Conservation (phyloP, 2,888 invertebrate genomes). For the Chymomyza procnemis region DNA sequence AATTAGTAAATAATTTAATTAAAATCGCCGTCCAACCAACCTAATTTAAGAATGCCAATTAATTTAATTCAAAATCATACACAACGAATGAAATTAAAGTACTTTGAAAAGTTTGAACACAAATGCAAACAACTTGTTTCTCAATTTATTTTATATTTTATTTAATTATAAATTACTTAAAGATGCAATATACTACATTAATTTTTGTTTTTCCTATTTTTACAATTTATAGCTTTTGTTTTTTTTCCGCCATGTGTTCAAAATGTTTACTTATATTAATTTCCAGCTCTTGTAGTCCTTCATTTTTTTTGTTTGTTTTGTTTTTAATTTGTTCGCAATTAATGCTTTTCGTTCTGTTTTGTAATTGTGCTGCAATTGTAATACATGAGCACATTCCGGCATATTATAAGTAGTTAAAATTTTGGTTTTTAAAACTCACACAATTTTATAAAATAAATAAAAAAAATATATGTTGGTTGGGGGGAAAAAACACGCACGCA, state of each 20-base stretch:
- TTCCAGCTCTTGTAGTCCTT: slow-evolving; percentile 41
- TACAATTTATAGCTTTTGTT: slow-evolving; percentile 37
- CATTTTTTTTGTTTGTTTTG: too few species aligned
- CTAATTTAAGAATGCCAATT: too few species aligned
- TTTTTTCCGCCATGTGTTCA: slow-evolving; percentile 48
- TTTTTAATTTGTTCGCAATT: slow-evolving; percentile 53
- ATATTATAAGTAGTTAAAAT: neutral
- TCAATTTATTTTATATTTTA: slow-evolving; percentile 71
- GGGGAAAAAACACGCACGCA: slow-evolving; percentile 57
- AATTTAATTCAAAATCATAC: too few species aligned
- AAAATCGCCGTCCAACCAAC: too few species aligned
- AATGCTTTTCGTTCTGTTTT: slow-evolving; percentile 29
- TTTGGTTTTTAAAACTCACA: neutral
- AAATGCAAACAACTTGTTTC: slow-evolving; percentile 13
- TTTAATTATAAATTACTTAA: slow-evolving; percentile 79
- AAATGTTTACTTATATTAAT: slow-evolving; percentile 54
- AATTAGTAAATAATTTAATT: too few species aligned
- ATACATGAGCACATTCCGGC: slow-evolving; percentile 37
- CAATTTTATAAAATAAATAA: slow-evolving; percentile 8
- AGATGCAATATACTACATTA: slow-evolving; percentile 75
- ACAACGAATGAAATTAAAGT: too few species aligned
- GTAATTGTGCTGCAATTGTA: slow-evolving; percentile 26
- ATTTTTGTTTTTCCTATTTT: slow-evolving; percentile 57
- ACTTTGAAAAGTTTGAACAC: neutral
- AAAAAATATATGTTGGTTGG: slow-evolving; percentile 13